Conservation (phyloP, 2,888 invertebrate species). For the Thysanoteuthis rhombus region DNA sequence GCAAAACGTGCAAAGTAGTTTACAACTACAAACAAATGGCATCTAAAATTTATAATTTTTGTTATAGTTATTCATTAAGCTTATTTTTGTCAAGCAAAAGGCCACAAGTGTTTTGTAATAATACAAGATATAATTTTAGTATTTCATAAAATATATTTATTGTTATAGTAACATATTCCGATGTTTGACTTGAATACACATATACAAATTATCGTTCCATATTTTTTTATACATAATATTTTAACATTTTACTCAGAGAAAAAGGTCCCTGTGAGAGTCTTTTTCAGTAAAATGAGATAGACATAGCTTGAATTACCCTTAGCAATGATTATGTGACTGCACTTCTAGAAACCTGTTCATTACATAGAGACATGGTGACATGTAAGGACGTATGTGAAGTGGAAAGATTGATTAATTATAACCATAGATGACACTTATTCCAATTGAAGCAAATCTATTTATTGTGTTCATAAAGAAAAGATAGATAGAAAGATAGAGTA, state of each 20-base stretch:
- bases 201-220: neutral
- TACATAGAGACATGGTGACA: neutral
- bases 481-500: too few species aligned
- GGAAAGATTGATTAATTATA: neutral
- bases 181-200: neutral
- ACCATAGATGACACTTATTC: neutral
- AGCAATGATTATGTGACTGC: too few species aligned
- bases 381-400: neutral
- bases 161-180: neutral
- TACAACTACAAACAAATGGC: too few species aligned
- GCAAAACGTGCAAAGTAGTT: too few species aligned
- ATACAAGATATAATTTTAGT: neutral
- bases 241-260: neutral
- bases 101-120: too few species aligned
- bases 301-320: too few species aligned
- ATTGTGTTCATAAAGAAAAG: neutral
- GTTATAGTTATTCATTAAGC: too few species aligned
- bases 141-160: neutral
- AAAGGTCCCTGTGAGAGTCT: neutral
- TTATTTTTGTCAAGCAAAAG: too few species aligned
- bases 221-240: neutral
- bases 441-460: neutral
- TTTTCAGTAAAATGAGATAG: too few species aligned
- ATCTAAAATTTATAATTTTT: too few species aligned
- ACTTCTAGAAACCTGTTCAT: neutral